Evolutionary conservation across 2,113 vertebrate species (phyloP), one percentile per base, ranked within the genome.

Genomic region (Cariama cristata): DNA sequence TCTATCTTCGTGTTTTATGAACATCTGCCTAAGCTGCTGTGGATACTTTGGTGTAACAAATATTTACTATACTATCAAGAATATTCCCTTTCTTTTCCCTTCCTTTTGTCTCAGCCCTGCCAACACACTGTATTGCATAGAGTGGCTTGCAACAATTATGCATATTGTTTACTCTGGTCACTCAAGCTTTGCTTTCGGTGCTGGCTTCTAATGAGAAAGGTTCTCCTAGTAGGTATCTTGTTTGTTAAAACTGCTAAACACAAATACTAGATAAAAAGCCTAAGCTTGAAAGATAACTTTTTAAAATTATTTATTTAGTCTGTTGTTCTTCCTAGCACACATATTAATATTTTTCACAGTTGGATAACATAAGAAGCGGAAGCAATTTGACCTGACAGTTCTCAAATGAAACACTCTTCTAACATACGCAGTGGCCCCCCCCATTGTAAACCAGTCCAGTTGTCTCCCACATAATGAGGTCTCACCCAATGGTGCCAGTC

Each of bases 391-490:
- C 64, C 33, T 79, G 74, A 76, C 60, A 84, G 50, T 47, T 93
- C 49, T 90, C 67, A 92, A 67, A 89, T 68, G 63, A 71, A 92
- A 80, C 1, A 0, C 18, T 71, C 45, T 82, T 66, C 62, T 47
- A 72, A 64, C 35, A 32, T 23, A 74, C 8, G n/a, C 28, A 33
- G 68, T 55, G 62, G 59, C 88, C 72, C 19, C 18, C 20, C 50
- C 33, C 68, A 63, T 79, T 90, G 47, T 88, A 68, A 90, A 95
- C 76, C 20, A 69, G 64, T 12, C 47, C 74, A 0, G 55, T 60
- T 86, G 67, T 82, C 58, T 91, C 44, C 35, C 66, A 85, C 40
- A 38, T 94, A 95, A 97, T n/a, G 85, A 95, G 75, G 50, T 52
- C 90, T 89, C 72, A 44, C 66, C 74, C 56, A 72, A 0, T 69